phyloP scores from a whole-genome alignment of 2,888 invertebrate genomes.

The Microctonus hyperodae region DNA sequence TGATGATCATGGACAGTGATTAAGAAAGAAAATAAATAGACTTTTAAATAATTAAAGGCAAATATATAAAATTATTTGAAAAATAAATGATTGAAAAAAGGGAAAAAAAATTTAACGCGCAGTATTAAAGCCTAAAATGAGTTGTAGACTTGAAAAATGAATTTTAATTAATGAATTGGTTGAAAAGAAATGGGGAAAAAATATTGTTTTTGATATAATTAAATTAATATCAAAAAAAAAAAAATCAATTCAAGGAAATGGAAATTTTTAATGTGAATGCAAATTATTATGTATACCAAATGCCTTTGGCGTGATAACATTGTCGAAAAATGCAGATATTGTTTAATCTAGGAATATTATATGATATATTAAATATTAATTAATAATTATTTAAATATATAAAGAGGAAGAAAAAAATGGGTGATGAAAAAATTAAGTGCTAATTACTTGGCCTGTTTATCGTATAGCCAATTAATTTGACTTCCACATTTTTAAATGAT shows the following conservation, averaged over 20 bases:
- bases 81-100: not conserved
- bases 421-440: constrained; percentile 2
- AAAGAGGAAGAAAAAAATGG: not conserved
- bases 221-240: not conserved
- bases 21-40: constrained; percentile 44
- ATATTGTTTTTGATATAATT: not conserved
- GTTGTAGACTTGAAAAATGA: not conserved
- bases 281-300: constrained; percentile 2
- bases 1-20: constrained; percentile 57
- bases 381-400: not conserved
- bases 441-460: not conserved
- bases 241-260: not conserved
- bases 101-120: not conserved
- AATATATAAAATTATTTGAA: not conserved
- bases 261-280: not conserved
- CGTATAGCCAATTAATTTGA: not conserved
- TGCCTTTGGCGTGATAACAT: not conserved
- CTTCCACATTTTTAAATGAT: not conserved
- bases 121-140: constrained; percentile 20
- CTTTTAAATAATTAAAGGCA: too few relatives aligned
- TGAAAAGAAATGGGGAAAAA: not conserved
- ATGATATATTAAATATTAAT: too few relatives aligned
- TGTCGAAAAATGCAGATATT: not conserved
- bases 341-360: not conserved
- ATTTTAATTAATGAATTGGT: not conserved